Percentiles rank a stretch among this genome's conserved stretches.
Evolutionary conservation across 64 coral and sea anemone species (phyloP).

Genomic region (Platygyra sinensis): DNA sequence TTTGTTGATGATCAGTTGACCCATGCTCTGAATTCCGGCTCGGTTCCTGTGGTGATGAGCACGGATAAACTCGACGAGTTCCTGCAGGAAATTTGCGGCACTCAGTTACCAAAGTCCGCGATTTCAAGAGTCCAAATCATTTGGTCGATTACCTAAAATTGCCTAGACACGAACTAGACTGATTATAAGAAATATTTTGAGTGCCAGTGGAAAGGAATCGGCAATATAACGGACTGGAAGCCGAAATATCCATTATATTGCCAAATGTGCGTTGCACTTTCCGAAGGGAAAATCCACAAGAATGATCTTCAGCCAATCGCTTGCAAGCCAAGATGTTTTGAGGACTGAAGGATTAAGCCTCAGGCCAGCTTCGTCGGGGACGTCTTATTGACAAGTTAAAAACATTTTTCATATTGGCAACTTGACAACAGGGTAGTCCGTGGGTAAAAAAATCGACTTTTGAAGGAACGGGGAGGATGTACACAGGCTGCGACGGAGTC

Average conservation of each 20-base stretch:
- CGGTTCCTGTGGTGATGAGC: constrained; percentile 52
- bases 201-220: constrained; percentile 56
- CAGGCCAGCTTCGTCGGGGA: background rate
- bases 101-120: constrained; percentile 53
- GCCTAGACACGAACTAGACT: constrained; percentile 55
- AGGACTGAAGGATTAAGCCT: background rate
- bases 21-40: constrained; percentile 43
- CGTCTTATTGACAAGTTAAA: background rate
- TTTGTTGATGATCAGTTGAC: constrained; percentile 57
- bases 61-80: constrained; percentile 69
- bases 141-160: constrained; percentile 59
- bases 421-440: too few relatives aligned
- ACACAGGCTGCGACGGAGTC: too few relatives aligned
- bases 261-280: background rate
- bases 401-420: background rate
- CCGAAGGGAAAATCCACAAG: background rate
- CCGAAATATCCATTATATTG: background rate
- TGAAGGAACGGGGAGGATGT: too few relatives aligned
- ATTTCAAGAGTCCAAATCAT: constrained; percentile 52
- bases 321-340: background rate
- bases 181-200: constrained; percentile 55
- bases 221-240: background rate
- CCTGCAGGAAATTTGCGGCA: constrained; percentile 46
- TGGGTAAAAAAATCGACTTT: too few relatives aligned
- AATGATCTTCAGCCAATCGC: background rate